phyloP scores from a whole-genome alignment of 2,888 invertebrate genomes.

The Neocrepidodera transversa region DNA sequence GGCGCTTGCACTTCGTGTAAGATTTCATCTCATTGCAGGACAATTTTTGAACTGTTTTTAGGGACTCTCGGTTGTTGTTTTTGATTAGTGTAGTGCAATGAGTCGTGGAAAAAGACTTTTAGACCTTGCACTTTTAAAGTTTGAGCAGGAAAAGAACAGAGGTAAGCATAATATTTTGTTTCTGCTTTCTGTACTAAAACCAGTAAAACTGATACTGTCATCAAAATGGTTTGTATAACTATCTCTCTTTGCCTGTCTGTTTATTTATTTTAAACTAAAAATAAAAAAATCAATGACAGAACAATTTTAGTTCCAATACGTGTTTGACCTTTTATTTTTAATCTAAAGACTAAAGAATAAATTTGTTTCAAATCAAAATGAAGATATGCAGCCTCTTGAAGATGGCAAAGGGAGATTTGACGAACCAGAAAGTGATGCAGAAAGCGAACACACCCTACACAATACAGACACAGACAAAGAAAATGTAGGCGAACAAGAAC shows the following conservation, averaged over 20 bases:
- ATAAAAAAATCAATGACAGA: conserved; percentile 1
- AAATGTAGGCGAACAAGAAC: conserved; percentile 8
- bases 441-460: conserved; percentile 4
- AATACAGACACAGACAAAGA: conserved; percentile 12
- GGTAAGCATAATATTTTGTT: background rate
- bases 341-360: conserved; percentile 5
- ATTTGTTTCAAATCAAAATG: conserved; percentile 10
- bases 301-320: conserved; percentile 5
- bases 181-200: conserved; percentile 1
- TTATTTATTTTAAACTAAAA: background rate
- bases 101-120: conserved; percentile 7
- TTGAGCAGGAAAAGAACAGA: conserved; percentile 1
- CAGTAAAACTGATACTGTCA: conserved; percentile 7
- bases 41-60: background rate
- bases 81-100: conserved; percentile 10
- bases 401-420: conserved; percentile 3
- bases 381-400: background rate
- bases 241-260: background rate
- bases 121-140: conserved; percentile 5
- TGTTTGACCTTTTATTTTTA: conserved; percentile 6
- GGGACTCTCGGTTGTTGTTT: conserved; percentile 9
- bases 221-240: conserved; percentile 7
- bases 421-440: conserved; percentile 10
- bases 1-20: background rate
- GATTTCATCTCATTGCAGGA: conserved; percentile 2